These are phyloP conservation scores for Muscicapa striata DNA, from an alignment of 2,797 vertebrate genomes.

Conservation along the genomic window DNA sequence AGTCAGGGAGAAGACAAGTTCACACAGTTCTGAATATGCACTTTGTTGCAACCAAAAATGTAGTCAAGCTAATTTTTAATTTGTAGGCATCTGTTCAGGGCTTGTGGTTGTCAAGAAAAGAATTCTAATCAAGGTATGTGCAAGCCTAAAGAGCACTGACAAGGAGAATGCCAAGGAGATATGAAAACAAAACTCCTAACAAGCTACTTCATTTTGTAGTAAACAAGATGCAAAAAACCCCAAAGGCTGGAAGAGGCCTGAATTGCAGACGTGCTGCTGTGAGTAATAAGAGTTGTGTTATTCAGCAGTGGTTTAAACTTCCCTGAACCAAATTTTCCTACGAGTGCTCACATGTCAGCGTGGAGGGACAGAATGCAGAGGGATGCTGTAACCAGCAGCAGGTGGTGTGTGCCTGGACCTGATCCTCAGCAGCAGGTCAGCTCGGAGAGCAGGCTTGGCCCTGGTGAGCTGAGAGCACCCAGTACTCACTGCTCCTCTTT, in stretches of 20 bases:
- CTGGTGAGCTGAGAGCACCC: not conserved
- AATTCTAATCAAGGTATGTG: not conserved
- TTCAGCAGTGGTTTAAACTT: not conserved
- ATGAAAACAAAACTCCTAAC: not conserved
- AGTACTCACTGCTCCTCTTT: not conserved
- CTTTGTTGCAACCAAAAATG: not conserved
- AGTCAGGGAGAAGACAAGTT: not conserved
- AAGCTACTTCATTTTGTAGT: not conserved
- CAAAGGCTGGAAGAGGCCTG: not conserved
- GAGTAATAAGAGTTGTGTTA: not conserved
- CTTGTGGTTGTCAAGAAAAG: not conserved
- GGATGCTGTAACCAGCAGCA: not conserved
- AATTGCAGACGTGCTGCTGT: not conserved
- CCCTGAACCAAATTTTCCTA: rapidly evolving
- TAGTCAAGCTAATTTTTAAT: not conserved
- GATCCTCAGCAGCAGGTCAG: not conserved
- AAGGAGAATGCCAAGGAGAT: not conserved
- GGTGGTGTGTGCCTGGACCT: not conserved
- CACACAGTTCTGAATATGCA: not conserved
- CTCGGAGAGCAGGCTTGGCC: not conserved
- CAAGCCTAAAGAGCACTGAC: not conserved
- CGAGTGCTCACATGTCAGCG: not conserved
- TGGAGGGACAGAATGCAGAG: not conserved
- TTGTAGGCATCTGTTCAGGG: not conserved
- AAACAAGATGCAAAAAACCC: not conserved